phyloP scores from a whole-genome alignment of 2,797 vertebrate genomes.

The Euthynnus affinis region DNA sequence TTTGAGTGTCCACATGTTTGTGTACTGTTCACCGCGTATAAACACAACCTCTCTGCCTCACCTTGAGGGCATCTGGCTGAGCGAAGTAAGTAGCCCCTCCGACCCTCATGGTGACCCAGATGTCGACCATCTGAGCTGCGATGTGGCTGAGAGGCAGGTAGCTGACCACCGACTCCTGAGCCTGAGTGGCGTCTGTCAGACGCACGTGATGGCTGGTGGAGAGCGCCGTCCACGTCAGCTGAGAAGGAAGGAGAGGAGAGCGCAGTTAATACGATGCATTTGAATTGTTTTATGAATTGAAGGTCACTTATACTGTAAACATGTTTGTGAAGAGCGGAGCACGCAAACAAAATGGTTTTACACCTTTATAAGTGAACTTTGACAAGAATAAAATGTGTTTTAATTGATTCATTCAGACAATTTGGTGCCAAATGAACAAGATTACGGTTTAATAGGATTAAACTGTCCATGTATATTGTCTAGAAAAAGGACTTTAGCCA shows the following conservation, averaged over 20 bases:
- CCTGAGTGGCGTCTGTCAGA: conserved; percentile 55
- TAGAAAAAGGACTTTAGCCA: not conserved
- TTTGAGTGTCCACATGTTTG: not conserved
- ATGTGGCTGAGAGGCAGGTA: conserved; percentile 97
- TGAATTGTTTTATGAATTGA: not conserved
- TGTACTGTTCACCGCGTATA: not conserved
- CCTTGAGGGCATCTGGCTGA: conserved; percentile 94
- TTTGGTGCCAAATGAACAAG: not conserved
- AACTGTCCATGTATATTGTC: not conserved
- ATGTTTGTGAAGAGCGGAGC: not conserved
- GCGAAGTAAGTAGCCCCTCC: conserved; percentile 90
- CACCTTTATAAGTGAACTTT: not conserved
- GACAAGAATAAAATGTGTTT: conserved; percentile 1
- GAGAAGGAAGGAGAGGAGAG: not conserved
- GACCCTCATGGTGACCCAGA: conserved; percentile 89
- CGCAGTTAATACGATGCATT: not conserved
- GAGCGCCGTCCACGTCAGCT: conserved; percentile 92
- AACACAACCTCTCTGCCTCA: conserved; percentile 69
- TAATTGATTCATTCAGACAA: not conserved
- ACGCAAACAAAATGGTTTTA: not conserved
- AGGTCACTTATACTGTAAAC: not conserved
- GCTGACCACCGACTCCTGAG: conserved; percentile 91
- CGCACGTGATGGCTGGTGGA: conserved; percentile 62
- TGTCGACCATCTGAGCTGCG: conserved; percentile 93
- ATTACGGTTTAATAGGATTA: not conserved